Evolutionary conservation across 2,888 invertebrate genomes (phyloP).

Genomic region (Gnatocerus cornutus): DNA sequence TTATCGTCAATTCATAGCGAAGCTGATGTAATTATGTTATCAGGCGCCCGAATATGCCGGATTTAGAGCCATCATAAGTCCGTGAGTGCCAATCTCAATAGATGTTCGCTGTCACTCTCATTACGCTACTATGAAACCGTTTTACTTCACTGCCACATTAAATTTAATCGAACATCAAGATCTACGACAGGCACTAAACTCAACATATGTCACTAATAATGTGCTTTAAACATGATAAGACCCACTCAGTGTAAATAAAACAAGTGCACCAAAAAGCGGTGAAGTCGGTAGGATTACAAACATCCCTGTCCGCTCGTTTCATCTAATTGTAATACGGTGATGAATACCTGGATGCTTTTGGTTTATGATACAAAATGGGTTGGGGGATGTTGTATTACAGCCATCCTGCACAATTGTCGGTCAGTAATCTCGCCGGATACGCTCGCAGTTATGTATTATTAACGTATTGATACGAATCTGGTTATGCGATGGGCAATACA

Average conservation of each 20-base stretch:
- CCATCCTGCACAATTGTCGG: constrained; percentile 36
- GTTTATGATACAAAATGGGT: constrained; percentile 7
- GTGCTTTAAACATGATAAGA: constrained; percentile 47
- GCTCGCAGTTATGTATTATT: constrained; percentile 61
- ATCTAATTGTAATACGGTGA: constrained; percentile 7
- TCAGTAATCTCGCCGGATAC: constrained; percentile 40
- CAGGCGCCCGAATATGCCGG: constrained; percentile 57
- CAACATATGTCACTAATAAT: constrained; percentile 48
- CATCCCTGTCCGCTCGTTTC: not conserved
- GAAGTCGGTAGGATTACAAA: constrained; percentile 9
- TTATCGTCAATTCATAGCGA: constrained; percentile 59
- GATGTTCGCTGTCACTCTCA: constrained; percentile 57
- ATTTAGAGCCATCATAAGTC: constrained; percentile 58
- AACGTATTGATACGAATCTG: constrained; percentile 63
- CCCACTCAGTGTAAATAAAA: constrained; percentile 35
- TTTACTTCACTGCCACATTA: constrained; percentile 57
- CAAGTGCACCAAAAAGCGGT: not conserved
- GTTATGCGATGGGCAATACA: constrained; percentile 61
- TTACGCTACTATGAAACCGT: constrained; percentile 56
- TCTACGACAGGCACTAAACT: constrained; percentile 49
- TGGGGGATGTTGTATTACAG: constrained; percentile 27
- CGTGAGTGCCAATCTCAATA: constrained; percentile 54
- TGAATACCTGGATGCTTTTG: constrained; percentile 11
- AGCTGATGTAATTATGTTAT: constrained; percentile 58
- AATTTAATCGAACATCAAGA: constrained; percentile 57